Percentiles rank a stretch among this genome's conserved stretches.
These are phyloP conservation scores for Gonioctena quinquepunctata DNA, from an alignment of 1,140 invertebrate genomes.

Conservation along the genomic window DNA sequence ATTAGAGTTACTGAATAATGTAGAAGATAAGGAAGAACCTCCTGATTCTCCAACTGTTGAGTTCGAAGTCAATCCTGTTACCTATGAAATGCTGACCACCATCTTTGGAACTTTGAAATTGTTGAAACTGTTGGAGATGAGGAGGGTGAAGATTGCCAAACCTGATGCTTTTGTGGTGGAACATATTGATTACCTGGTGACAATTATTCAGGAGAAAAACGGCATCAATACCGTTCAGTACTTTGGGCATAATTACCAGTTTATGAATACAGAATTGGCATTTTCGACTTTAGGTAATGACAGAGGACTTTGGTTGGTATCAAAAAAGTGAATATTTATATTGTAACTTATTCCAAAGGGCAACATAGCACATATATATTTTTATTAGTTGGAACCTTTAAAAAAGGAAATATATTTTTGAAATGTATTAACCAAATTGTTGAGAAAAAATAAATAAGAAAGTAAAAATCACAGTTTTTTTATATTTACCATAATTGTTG, in stretches of 20 bases:
- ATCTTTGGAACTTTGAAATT: neutral
- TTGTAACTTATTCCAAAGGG: no score
- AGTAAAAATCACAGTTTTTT: no score
- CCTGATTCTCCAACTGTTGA: neutral
- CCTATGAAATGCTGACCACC: neutral
- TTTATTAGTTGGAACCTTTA: no score
- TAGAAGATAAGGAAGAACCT: neutral
- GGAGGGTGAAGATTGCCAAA: neutral
- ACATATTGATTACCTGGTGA: neutral
- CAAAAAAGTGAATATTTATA: neutral
- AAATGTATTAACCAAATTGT: no score
- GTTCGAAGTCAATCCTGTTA: neutral
- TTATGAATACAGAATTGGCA: neutral
- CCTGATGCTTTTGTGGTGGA: conserved; percentile 3
- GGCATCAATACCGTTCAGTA: neutral
- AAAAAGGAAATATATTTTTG: no score
- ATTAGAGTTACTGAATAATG: neutral
- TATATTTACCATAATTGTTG: no score
- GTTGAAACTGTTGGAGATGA: neutral
- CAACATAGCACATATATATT: no score
- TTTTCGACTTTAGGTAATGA: conserved; percentile 3
- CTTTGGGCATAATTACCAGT: neutral
- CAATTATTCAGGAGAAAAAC: conserved; percentile 1
- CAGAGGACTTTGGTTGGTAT: neutral
- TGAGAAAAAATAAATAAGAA: no score